A percentile compares a stretch with the other conserved stretches of the same genome.
phyloP scores from a whole-genome alignment of 2,888 invertebrate species.

The Parnassius orleans region DNA sequence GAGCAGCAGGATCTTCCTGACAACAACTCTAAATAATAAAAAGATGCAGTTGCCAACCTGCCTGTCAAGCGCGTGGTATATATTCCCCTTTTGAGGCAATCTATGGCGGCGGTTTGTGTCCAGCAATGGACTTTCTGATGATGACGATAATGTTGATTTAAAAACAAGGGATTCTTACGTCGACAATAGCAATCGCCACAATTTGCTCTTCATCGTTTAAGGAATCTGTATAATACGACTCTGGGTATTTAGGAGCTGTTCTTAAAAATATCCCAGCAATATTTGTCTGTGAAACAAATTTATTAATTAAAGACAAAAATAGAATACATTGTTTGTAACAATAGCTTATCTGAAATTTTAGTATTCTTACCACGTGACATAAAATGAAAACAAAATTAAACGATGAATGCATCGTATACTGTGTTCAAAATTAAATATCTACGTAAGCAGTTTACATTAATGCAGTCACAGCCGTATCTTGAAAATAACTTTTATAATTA shows the following conservation, averaged over 20 bases:
- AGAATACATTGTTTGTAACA: no score
- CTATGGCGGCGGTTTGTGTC: no score
- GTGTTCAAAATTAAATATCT: neutral
- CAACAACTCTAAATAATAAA: no score
- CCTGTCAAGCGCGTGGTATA: no score
- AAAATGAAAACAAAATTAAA: constrained; percentile 10
- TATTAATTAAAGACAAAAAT: neutral
- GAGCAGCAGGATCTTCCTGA: no score
- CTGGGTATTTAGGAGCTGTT: neutral
- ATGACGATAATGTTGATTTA: no score
- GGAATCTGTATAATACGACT: constrained; percentile 1
- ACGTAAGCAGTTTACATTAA: neutral
- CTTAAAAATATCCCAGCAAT: constrained; percentile 6
- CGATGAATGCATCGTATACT: constrained; percentile 9
- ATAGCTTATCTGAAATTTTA: no score
- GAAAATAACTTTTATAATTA: neutral
- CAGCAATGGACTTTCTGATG: no score
- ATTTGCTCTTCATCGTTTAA: neutral
- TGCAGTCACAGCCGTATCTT: neutral
- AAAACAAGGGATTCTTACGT: constrained; percentile 5
- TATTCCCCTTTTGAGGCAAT: no score
- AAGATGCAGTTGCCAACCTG: no score
- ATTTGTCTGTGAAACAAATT: constrained; percentile 9
- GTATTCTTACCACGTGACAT: constrained; percentile 5
- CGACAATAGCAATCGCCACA: constrained; percentile 12